Base-by-base conservation (phyloP, 1,140 invertebrate genomes). In the Sycophila sp. region DNA sequence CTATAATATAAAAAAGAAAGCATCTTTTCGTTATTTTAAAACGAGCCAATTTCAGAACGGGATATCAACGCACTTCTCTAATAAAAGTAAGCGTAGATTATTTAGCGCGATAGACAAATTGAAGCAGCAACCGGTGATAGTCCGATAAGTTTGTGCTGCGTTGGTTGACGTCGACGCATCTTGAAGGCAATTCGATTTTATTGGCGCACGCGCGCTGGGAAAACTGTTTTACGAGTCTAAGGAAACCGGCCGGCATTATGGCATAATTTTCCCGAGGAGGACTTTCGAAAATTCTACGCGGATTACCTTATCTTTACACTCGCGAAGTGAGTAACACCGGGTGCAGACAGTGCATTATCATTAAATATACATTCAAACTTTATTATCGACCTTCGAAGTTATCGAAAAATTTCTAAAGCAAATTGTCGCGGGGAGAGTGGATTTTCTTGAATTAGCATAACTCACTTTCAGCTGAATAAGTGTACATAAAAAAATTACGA, bases 201-300 rank as follows among this genome's bases (percentile, higher is more conserved):
- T 22, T 40, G 24, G 22, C 56, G n/a, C 24, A 40, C n/a, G 34
- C 42, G n/a, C 34, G 24, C 34, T 13, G 36, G 34, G 22, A 38
- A 32, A 59, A 11, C 24, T 59, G 40, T 58, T 58, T 59, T 42
- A 59, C 15, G 56, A 59, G 19, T 24, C 2, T 24, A 15, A 40
- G 24, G 36, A 42, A 59, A 40, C 42, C 19, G 17, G 7, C 24
- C 42, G 42, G 19, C 42, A 22, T 22, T 47, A n/a, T n/a, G n/a
- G 42, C 42, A 47, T 47, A 47, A 62, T 62, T 62, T 62, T 62
- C 19, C 13, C 24, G 5, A 42, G n/a, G n/a, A 42, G 38, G 59
- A 22, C 24, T 56, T 56, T 62, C 38, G 40, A 62, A 62, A 62
- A 62, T 62, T 62, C 47, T 62, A 62, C 24, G 26, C 38, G 49